phyloP scores from a whole-genome alignment of 1,140 invertebrate genomes.

The Sweltsa coloradensis region DNA sequence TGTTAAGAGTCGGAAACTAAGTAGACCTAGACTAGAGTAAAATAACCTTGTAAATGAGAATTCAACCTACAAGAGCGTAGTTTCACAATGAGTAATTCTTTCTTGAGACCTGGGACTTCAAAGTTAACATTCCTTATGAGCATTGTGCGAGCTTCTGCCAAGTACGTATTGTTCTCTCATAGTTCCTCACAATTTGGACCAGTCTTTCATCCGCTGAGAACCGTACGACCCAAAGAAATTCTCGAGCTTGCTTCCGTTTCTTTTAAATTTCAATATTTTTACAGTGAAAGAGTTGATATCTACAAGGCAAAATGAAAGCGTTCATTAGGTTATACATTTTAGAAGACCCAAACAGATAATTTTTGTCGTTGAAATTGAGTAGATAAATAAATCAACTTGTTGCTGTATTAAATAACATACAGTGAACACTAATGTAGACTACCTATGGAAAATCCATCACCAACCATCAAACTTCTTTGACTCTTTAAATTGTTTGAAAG shows the following conservation, averaged over 20 bases:
- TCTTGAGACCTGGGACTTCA: slow-evolving; percentile 86
- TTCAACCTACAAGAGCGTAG: too few relatives aligned
- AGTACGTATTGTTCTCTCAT: slow-evolving; percentile 85
- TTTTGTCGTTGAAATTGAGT: too few relatives aligned
- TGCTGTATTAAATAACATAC: too few relatives aligned
- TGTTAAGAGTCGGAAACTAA: too few relatives aligned
- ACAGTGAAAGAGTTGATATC: slow-evolving; percentile 94
- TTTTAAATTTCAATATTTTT: slow-evolving; percentile 85
- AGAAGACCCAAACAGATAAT: too few relatives aligned
- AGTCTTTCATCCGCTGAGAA: slow-evolving; percentile 95
- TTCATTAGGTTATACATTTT: slow-evolving; percentile 1
- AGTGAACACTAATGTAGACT: too few relatives aligned
- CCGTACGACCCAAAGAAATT: slow-evolving; percentile 96
- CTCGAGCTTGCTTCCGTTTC: slow-evolving; percentile 91
- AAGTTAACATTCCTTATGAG: slow-evolving; percentile 85
- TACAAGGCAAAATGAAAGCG: slow-evolving; percentile 29
- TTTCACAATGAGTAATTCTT: slow-evolving; percentile 76
- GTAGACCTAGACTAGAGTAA: too few relatives aligned
- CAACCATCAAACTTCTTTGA: too few relatives aligned
- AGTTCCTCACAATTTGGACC: slow-evolving; percentile 70
- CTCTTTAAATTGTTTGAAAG: too few relatives aligned
- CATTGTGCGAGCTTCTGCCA: slow-evolving; percentile 84
- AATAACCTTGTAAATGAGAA: too few relatives aligned
- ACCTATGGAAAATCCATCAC: too few relatives aligned
- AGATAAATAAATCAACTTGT: too few relatives aligned